Base-by-base conservation (phyloP, 2,113 vertebrate species). In the Columba janthina region DNA sequence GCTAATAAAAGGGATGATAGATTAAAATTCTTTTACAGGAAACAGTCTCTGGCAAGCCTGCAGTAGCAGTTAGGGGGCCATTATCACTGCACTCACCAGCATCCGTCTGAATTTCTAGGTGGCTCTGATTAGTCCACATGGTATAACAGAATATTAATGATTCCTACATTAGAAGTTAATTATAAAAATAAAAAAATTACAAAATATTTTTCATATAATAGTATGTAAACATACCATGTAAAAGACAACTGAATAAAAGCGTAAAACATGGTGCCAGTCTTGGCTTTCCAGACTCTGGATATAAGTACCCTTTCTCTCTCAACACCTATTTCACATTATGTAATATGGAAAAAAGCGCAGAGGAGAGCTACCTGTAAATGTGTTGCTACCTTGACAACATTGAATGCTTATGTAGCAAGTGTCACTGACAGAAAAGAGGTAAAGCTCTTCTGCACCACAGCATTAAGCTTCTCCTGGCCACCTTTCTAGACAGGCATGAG, bases 121-220 rank as follows among this genome's bases (percentile, higher is more conserved):
- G 40, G 42, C 32, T 85, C 38, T 60, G 38, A 19, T 38, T 11
- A 87, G 32, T 67, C 42, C 32, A 11, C 0, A 0, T 12, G 9
- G 15, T n/a, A 58, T 31, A 66, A 36, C 0, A 42, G 25, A 18
- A 6, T 29, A 12, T 51, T 60, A 53, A 53, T 44, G 36, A 79
- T 44, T 75, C 57, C 89, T 93, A 56, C 62, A 36, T 44, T 88
- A 78, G 50, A 36, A 50, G 34, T 67, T 50, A 54, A 74, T 88
- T 94, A 94, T 14, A 96, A 95, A 94, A 94, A 91, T 91, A 88
- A 91, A 88, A 96, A 70, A 50, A 50, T 64, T 93, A 94, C 18
- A 82, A 82, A 93, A 89, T 16, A 8, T 38, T 29, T 75, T 58
- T 60, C 12, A 11, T 5, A 1, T 36, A 65, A 65, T 26, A 81